Evolutionary conservation across 2,113 vertebrate genomes (phyloP).

Genomic region (Callipepla squamata): DNA sequence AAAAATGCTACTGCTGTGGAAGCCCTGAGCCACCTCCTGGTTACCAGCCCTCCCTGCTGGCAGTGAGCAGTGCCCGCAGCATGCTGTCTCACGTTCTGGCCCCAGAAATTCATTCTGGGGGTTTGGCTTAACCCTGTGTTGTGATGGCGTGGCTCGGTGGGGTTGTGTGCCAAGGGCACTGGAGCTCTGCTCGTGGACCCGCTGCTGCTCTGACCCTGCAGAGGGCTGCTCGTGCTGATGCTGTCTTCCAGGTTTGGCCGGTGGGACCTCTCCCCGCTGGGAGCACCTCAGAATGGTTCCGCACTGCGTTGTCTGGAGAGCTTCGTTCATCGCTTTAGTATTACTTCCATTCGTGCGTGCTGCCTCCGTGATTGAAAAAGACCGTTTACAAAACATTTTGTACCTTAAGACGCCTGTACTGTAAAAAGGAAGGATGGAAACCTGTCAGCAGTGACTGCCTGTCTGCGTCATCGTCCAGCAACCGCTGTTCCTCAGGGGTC

Average conservation of each 20-base stretch:
- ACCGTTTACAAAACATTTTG: conserved; percentile 68
- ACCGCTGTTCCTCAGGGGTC: conserved; percentile 31
- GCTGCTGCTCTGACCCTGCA: not conserved
- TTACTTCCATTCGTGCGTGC: conserved; percentile 48
- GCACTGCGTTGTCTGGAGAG: not conserved
- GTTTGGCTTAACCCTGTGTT: not conserved
- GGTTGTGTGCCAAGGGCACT: not conserved
- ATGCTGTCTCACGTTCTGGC: not conserved
- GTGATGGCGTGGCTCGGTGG: not conserved
- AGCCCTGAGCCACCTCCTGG: rapidly evolving
- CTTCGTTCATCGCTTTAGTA: not conserved
- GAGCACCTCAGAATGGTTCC: not conserved
- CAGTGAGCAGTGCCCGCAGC: not conserved
- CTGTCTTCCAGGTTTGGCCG: not conserved
- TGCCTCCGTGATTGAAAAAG: conserved; percentile 36
- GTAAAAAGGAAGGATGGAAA: conserved; percentile 53
- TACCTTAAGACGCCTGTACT: conserved; percentile 66
- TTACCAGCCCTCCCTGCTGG: not conserved
- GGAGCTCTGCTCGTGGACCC: not conserved
- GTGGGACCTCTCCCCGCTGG: not conserved
- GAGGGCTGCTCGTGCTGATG: not conserved
- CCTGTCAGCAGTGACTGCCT: conserved; percentile 44
- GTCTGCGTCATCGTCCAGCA: not conserved
- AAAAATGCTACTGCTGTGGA: not conserved
- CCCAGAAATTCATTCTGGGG: not conserved